phyloP scores from a whole-genome alignment of 2,888 invertebrate genomes.

The Keiferia lycopersicella region DNA sequence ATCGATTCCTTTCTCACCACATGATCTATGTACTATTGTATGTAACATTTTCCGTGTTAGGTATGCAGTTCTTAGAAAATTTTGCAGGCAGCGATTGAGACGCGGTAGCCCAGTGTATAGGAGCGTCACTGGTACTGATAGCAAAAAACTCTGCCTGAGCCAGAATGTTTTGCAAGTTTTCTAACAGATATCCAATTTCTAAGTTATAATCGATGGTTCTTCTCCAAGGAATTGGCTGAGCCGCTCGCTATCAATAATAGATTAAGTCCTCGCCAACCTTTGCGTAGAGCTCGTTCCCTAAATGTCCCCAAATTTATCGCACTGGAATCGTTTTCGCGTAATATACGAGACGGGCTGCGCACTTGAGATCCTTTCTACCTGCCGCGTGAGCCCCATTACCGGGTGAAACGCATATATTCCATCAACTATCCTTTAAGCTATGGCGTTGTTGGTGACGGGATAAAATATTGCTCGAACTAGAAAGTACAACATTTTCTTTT shows the following conservation, averaged over 20 bases:
- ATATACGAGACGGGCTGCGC: slow-evolving; percentile 43
- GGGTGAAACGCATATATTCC: slow-evolving; percentile 38
- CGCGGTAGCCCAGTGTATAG: too few species aligned
- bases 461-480: background rate
- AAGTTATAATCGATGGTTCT: slow-evolving; percentile 44
- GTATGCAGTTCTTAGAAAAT: too few species aligned
- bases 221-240: slow-evolving; percentile 44
- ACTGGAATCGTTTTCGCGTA: slow-evolving; percentile 46
- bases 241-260: slow-evolving; percentile 60
- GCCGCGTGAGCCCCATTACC: slow-evolving; percentile 39
- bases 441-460: background rate
- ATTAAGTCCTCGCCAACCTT: slow-evolving; percentile 54
- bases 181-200: background rate
- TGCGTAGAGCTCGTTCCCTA: slow-evolving; percentile 48
- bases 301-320: slow-evolving; percentile 54
- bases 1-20: too few species aligned
- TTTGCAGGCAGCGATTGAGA: too few species aligned
- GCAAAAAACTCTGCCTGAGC: too few species aligned
- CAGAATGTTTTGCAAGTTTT: too few species aligned
- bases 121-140: too few species aligned
- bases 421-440: slow-evolving; percentile 31
- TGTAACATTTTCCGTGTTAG: too few species aligned
- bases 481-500: too few species aligned
- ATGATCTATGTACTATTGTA: too few species aligned
- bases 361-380: slow-evolving; percentile 38